Evolutionary conservation across 2,888 invertebrate species (phyloP), one percentile per base, ranked within the genome.

Genomic region (Drosophila melanocephala): DNA sequence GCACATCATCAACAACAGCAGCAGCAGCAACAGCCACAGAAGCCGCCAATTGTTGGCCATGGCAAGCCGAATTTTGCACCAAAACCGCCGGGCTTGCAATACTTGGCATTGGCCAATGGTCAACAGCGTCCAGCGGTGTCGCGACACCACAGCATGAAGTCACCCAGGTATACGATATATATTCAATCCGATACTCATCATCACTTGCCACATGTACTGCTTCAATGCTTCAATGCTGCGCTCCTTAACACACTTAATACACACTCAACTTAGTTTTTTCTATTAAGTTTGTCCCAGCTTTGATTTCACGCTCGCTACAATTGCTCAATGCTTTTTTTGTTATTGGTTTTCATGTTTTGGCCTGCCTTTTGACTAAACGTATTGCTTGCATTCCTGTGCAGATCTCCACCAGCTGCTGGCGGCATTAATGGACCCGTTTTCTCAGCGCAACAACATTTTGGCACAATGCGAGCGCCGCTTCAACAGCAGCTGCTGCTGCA

Each of bases 11-110:
- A 57, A 14, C 84, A 69, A 26, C 77, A 51, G 32, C 84, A 62
- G 10, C 14, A 42, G 2, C 42, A 42, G 6, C 37, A 67, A 50
- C 77, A 52, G 26, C 80, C 42, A 73, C 75, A 72, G 77, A 92
- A 93, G 75, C 92, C 93, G 37, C 74, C 83, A 47, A 26, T 26
- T 32, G 81, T 87, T 37, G 95, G 95, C 90, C 95, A 96, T 94
- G 97, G 97, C 61, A 98, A 97, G 93, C 97, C 97, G 30, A 95
- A 96, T 93, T 93, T 97, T 81, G 97, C 97, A 33, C 97, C 97
- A 2, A 97, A 97, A 93, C 97, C 97, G 30, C 97, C 97, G 12
- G 94, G 94, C 82, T 84, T 95, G 56, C 93, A 93, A 72, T 91
- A 93, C 55, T 80, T 93, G 80, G 94, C 94, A 66, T 74, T 92